Base-by-base conservation (phyloP, 2,888 invertebrate genomes). In the Phasia obesa region DNA sequence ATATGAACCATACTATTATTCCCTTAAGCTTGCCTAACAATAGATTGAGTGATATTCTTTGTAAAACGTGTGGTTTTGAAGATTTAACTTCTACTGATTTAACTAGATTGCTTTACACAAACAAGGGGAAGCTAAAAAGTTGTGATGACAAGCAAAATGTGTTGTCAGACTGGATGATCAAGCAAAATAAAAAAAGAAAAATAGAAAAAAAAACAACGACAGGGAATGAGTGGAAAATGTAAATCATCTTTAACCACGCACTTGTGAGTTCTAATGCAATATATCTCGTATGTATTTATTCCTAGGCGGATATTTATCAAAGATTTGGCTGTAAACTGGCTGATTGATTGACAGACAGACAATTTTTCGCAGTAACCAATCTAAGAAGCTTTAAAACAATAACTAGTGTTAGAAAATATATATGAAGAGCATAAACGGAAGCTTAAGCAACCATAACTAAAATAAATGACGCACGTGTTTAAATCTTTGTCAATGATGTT, bases 381-480 rank as follows among this genome's bases (percentile, higher is more conserved):
- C 4, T 17, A 55, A 44, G 4, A 47, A 74, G 21, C 17, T 47
- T 4, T 23, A 17, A 62, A 15, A 55, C 44, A 74, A 62, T 55
- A 21, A 53, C 53, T 31, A 35, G 11, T 25, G 5, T 53, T 65
- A 19, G 25, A 31, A 55, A 55, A 17, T 17, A 19, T n/a, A 21
- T 19, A 47, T 55, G 67, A 74, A 62, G 51, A 6, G 25, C 17
- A 44, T 76, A 69, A 69, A 35, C 51, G 31, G 62, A 73, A 77
- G 73, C 73, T 69, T 82, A 82, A 82, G 77, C 73, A 78, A 62
- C 73, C 81, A 64, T 74, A 78, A 82, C 82, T 62, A 49, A 79
- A 51, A 73, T 23, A 70, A 77, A 69, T 38, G 55, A 7, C 69
- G 64, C 78, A 82, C 82, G 82, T 82, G 82, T 69, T 73, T 17